phyloP scores from a whole-genome alignment of 1,140 invertebrate genomes.

The Dendrolimus punctatus region DNA sequence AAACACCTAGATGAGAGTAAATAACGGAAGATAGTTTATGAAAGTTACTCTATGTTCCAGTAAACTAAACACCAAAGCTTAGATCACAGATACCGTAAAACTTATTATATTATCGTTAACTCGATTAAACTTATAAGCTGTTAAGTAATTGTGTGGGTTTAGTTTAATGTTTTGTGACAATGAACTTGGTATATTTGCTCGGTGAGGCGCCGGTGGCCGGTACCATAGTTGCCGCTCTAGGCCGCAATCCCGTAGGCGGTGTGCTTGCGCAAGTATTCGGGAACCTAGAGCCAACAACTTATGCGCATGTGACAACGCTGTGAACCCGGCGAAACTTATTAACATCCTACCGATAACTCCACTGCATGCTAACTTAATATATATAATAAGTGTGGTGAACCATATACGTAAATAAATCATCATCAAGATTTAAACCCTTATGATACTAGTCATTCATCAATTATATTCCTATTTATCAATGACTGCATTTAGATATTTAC shows the following conservation, averaged over 20 bases:
- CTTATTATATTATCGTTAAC: too few species aligned
- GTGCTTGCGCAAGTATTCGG: conserved; percentile 54
- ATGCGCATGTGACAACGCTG: conserved; percentile 38
- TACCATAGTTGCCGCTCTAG: conserved; percentile 12
- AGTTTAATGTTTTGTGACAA: conserved; percentile 29
- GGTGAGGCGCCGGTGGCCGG: conserved; percentile 22
- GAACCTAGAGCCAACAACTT: conserved; percentile 21
- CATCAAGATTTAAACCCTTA: too few species aligned
- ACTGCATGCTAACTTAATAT: conserved; percentile 38
- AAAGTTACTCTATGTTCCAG: too few species aligned
- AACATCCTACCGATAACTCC: conserved; percentile 64
- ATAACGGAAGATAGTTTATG: too few species aligned
- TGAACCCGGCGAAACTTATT: conserved; percentile 41
- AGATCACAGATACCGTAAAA: too few species aligned
- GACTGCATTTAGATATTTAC: too few species aligned
- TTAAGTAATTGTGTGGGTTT: conserved; percentile 2
- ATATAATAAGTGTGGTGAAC: conserved; percentile 11
- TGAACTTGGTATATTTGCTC: conserved; percentile 52
- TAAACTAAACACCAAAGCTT: too few species aligned
- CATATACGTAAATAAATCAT: too few species aligned
- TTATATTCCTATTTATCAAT: too few species aligned
- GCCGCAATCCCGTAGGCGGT: conserved; percentile 33
- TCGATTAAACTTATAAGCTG: background rate
- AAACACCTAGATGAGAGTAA: too few species aligned
- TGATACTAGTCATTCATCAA: too few species aligned